phyloP scores from a whole-genome alignment of 2,797 vertebrate genomes.

The Sebastes umbrosus region DNA sequence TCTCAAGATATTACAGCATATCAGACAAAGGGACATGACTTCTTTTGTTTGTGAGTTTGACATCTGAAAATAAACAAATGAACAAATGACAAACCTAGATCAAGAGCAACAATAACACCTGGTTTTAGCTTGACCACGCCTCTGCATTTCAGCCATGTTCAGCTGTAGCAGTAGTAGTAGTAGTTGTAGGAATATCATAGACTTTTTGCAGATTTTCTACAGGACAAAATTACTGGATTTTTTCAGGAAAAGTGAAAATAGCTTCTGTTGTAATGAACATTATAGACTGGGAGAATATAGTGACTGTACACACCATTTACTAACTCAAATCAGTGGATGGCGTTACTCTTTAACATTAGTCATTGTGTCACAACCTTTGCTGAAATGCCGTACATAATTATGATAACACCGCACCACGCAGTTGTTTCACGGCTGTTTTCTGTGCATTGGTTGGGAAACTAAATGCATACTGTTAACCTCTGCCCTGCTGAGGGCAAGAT shows the following conservation, averaged over 20 bases:
- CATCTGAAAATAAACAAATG: not conserved
- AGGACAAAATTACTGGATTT: not conserved
- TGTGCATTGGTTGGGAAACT: conserved; percentile 20
- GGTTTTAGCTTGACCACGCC: not conserved
- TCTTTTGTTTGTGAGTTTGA: not conserved
- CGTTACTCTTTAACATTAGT: not conserved
- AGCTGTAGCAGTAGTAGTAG: not conserved
- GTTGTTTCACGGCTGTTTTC: not conserved
- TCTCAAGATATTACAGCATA: not conserved
- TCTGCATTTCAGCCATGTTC: not conserved
- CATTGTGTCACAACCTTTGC: not conserved
- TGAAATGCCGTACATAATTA: not conserved
- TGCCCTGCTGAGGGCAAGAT: not conserved
- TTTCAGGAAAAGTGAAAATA: not conserved
- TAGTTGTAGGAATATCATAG: not conserved
- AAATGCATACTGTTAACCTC: conserved; percentile 36
- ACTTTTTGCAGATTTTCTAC: not conserved
- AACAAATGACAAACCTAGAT: not conserved
- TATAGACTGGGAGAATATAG: not conserved
- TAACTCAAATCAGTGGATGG: not conserved
- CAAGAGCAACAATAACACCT: not conserved
- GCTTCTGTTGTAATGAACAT: not conserved
- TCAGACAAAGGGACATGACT: not conserved
- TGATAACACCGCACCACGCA: not conserved
- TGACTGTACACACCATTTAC: not conserved